Evolutionary conservation across 2,113 vertebrate species (phyloP).

Genomic region (Struthidea cinerea): DNA sequence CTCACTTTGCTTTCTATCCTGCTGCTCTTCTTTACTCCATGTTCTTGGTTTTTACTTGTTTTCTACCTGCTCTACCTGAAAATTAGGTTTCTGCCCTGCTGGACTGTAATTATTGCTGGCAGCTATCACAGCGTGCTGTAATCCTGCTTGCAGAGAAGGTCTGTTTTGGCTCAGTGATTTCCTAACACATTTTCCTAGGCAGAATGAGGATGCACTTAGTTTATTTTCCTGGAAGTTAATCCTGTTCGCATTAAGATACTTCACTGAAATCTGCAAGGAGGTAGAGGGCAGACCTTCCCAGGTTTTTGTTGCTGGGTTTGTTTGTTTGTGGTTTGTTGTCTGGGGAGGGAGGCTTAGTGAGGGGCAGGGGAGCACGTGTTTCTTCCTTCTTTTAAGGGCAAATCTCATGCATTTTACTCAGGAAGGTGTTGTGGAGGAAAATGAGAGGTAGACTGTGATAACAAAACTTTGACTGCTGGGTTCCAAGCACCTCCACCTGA

Average conservation of each 20-base stretch:
- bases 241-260: background rate
- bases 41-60: background rate
- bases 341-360: fast-evolving
- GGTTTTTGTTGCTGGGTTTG: background rate
- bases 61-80: background rate
- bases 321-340: background rate
- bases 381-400: background rate
- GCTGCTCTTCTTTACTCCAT: background rate
- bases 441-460: background rate
- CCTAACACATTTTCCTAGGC: background rate
- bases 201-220: background rate
- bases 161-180: background rate
- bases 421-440: background rate
- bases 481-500: background rate
- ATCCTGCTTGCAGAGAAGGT: background rate
- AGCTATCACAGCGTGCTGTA: background rate
- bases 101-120: background rate
- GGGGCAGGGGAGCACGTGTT: background rate
- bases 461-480: background rate
- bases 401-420: background rate
- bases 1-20: background rate
- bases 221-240: background rate
- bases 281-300: background rate
- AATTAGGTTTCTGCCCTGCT: slow-evolving; percentile 12
- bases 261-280: background rate